These are phyloP conservation scores for Salminus brasiliensis DNA, from an alignment of 2,113 vertebrate genomes.

Conservation along the genomic window DNA sequence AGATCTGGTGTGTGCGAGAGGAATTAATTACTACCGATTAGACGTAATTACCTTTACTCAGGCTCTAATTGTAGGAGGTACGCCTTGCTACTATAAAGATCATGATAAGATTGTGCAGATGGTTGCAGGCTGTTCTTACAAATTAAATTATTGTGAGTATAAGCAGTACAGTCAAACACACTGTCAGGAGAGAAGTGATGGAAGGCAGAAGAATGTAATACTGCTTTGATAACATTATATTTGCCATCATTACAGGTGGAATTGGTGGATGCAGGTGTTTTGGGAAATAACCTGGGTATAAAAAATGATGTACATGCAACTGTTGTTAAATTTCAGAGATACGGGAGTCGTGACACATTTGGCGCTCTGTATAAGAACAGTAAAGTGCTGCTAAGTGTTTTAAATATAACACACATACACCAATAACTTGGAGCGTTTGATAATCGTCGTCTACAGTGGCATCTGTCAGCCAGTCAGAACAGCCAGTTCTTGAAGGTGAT, in stretches of 20 bases:
- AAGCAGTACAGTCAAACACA: background rate
- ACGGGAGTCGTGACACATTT: too few relatives aligned
- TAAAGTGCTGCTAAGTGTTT: too few relatives aligned
- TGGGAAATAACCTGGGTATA: too few relatives aligned
- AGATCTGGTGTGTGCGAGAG: background rate
- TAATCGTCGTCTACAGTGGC: too few relatives aligned
- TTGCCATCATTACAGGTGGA: background rate
- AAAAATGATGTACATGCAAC: too few relatives aligned
- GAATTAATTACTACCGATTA: constrained; percentile 15
- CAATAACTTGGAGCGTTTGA: too few relatives aligned
- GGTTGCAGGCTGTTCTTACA: background rate
- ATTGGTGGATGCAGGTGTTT: background rate
- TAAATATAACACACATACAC: too few relatives aligned
- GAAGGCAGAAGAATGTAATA: background rate
- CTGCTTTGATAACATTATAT: background rate
- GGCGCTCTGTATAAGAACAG: too few relatives aligned
- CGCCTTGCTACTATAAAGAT: constrained; percentile 4
- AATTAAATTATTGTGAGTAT: background rate
- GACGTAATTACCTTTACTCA: constrained; percentile 8
- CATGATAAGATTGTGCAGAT: background rate
- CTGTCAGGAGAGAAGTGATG: background rate
- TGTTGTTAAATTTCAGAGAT: too few relatives aligned
- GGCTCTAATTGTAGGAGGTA: background rate
- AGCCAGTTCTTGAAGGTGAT: too few relatives aligned
- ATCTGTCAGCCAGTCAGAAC: too few relatives aligned